Evolutionary conservation across 2,797 vertebrate genomes (phyloP), one percentile per base, ranked within the genome.

Genomic region (Sarcoramphus papa): DNA sequence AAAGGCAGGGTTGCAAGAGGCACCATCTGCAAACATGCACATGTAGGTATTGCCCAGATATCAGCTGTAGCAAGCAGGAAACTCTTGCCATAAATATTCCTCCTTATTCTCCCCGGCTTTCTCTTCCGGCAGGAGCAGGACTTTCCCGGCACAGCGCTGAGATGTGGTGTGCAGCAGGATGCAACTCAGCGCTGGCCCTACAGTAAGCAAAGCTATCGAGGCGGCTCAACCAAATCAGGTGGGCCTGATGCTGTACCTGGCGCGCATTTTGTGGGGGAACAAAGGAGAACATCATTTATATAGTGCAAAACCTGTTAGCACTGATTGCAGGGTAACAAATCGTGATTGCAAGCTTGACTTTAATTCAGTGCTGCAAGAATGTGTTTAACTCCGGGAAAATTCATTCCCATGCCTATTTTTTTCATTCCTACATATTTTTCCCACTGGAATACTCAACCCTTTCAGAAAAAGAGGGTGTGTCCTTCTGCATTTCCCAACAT

Each of bases 91-190:
- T 53, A 76, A 90, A 75, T 59, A 54, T 25, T 59, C 14, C 25
- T 67, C 45, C 35, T 51, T 20, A 37, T 24, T 72, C 47, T 74
- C 22, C 37, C 35, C 4, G 7, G 10, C 6, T 73, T 72, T 37
- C n/a, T 6, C 35, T 70, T 51, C 67, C 14, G 3, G 33, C 41
- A 73, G 59, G 35, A 92, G 40, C 19, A 28, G 37, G 43, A 47
- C 43, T 41, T 64, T 27, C 15, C 67, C 0, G 0, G 60, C 47
- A 56, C 14, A 54, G n/a, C 3, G 3, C 48, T 35, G 57, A 51
- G 37, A 43, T 30, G 57, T 11, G 41, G 41, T 27, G 28, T 1
- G 3, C 65, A 67, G 35, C 22, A 56, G 62, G 62, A 59, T 9
- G 20, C 51, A 57, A 8, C 40, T 78, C 57, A 33, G 18, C 40